Conservation (phyloP, 2,797 vertebrate genomes). For the Moxostoma hubbsi region DNA sequence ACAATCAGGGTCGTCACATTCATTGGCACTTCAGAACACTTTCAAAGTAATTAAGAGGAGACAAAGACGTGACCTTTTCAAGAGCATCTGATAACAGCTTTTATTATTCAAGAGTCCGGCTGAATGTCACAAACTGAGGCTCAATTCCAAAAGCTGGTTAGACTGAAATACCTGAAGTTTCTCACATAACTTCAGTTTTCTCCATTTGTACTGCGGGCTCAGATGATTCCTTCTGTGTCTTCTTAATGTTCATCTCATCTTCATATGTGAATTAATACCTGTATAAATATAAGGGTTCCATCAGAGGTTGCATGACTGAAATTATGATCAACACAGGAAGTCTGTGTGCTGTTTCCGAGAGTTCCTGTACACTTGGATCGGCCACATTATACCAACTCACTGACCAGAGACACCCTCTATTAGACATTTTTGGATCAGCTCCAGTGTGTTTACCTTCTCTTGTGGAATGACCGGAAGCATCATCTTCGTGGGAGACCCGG, state of each 20-base stretch:
- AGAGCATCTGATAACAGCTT: constrained; percentile 24
- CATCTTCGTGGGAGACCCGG: too few relatives aligned
- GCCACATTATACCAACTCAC: too few relatives aligned
- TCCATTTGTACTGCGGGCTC: too few relatives aligned
- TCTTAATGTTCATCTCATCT: neutral
- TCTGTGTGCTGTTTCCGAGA: too few relatives aligned
- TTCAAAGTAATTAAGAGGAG: constrained; percentile 17
- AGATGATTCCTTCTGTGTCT: neutral
- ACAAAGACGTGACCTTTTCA: constrained; percentile 26
- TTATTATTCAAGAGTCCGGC: constrained; percentile 2
- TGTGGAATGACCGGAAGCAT: too few relatives aligned
- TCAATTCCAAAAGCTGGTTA: neutral
- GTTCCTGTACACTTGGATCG: too few relatives aligned
- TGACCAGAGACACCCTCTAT: too few relatives aligned
- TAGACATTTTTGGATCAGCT: too few relatives aligned
- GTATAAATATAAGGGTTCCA: too few relatives aligned
- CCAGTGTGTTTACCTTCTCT: too few relatives aligned
- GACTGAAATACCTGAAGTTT: neutral
- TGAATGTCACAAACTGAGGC: neutral
- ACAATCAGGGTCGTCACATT: neutral
- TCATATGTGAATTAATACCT: neutral
- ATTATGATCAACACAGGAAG: too few relatives aligned
- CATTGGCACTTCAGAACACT: constrained; percentile 7
- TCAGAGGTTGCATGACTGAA: too few relatives aligned
- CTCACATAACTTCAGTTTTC: neutral